Evolutionary conservation across 1,140 invertebrate genomes (phyloP).

Genomic region (Venustaconcha ellipsiformis): DNA sequence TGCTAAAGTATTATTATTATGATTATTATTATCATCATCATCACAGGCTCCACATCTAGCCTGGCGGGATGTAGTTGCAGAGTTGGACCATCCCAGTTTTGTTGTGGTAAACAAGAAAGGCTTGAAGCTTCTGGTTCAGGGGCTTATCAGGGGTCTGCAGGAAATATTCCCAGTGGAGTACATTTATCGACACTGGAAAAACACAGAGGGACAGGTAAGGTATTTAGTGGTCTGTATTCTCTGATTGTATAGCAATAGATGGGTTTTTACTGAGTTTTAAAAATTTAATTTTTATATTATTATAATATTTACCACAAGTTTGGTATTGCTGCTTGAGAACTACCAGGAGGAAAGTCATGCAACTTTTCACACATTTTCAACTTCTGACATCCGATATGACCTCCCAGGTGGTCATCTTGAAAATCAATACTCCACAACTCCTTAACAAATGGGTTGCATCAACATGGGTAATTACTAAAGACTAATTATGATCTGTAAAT

Average conservation of each 20-base stretch:
- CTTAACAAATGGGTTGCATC: too few species aligned
- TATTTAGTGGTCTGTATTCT: neutral
- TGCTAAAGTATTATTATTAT: too few species aligned
- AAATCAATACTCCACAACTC: too few species aligned
- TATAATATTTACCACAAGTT: too few species aligned
- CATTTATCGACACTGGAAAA: slow-evolving; percentile 91
- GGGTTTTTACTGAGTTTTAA: neutral
- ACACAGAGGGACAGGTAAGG: slow-evolving; percentile 83
- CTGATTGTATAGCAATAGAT: neutral
- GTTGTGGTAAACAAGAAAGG: slow-evolving; percentile 87
- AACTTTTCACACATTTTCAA: too few species aligned
- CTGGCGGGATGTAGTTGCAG: slow-evolving; percentile 92
- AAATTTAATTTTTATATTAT: too few species aligned
- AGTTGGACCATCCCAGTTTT: slow-evolving; percentile 92
- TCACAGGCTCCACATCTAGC: slow-evolving; percentile 73
- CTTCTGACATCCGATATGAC: too few species aligned
- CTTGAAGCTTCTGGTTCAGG: slow-evolving; percentile 83
- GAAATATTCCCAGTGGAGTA: slow-evolving; percentile 86
- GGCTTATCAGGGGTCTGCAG: slow-evolving; percentile 80
- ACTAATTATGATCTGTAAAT: too few species aligned
- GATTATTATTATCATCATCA: neutral
- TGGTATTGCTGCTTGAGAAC: too few species aligned
- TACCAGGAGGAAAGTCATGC: too few species aligned
- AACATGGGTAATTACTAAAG: too few species aligned
- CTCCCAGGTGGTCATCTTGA: too few species aligned